Percentiles rank a stretch among this genome's conserved stretches.
phyloP scores from a whole-genome alignment of 2,797 vertebrate genomes.

The Mus caroli region DNA sequence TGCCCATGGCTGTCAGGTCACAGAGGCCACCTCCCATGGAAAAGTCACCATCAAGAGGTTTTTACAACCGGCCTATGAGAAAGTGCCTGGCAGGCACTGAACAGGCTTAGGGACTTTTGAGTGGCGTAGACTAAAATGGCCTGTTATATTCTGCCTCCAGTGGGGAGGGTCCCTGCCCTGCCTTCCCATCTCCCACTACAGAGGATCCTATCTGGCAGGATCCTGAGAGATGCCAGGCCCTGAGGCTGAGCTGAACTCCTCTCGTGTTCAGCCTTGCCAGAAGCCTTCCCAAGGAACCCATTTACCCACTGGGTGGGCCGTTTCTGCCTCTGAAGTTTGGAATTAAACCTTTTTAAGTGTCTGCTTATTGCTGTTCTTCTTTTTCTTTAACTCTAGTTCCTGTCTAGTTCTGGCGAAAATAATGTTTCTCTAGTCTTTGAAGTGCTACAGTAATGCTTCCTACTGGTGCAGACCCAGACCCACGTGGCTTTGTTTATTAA shows the following conservation, averaged over 20 bases:
- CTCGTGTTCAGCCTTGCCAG: neutral
- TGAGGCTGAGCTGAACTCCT: neutral
- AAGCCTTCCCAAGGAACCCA: neutral
- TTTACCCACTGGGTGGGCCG: neutral
- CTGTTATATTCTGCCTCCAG: rapidly evolving
- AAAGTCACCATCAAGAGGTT: constrained; percentile 20
- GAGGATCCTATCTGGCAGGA: neutral
- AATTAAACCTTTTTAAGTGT: constrained; percentile 51
- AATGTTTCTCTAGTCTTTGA: constrained; percentile 3
- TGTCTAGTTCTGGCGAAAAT: constrained; percentile 34
- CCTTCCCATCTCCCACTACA: neutral
- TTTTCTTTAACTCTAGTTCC: constrained; percentile 34
- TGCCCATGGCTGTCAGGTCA: neutral
- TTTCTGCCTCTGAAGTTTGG: constrained; percentile 5
- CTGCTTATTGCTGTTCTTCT: constrained; percentile 20
- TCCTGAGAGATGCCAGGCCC: neutral
- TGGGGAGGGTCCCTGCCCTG: neutral
- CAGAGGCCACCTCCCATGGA: neutral
- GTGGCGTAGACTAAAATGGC: neutral
- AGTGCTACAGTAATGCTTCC: neutral
- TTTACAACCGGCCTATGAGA: neutral
- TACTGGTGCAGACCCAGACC: neutral
- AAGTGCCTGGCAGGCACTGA: neutral
- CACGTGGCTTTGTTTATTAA: neutral
- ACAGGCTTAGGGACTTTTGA: neutral